Conservation (phyloP, 2,797 vertebrate species). For the Cyclopterus lumpus region DNA sequence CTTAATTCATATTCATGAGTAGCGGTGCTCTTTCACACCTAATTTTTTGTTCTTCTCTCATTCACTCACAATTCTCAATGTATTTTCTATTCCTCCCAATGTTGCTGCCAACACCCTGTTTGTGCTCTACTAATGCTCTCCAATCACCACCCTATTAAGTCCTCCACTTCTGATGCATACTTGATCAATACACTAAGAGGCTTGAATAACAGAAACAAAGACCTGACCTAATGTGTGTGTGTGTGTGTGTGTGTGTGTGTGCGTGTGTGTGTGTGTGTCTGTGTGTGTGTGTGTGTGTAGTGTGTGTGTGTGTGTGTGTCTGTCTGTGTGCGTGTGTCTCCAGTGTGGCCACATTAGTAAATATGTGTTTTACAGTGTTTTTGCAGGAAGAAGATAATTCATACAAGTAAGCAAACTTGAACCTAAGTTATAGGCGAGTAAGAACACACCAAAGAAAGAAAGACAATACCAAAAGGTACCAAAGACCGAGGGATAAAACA, state of each 20-base stretch:
- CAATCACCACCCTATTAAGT: conserved; percentile 43
- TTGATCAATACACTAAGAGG: conserved; percentile 46
- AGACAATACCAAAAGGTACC: neutral
- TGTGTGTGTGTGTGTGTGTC: conserved; percentile 18
- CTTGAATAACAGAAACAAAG: conserved; percentile 23
- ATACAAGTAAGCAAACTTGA: neutral
- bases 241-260: conserved; percentile 10
- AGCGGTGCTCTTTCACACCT: conserved; percentile 1
- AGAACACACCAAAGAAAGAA: conserved; percentile 15
- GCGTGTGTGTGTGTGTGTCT: conserved; percentile 23
- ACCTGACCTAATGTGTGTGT: neutral
- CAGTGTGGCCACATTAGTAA: conserved; percentile 13
- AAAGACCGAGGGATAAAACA: conserved; percentile 1
- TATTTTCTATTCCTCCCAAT: conserved; percentile 6
- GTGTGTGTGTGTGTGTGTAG: conserved; percentile 20
- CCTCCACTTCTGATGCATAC: conserved; percentile 39
- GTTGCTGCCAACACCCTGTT: conserved; percentile 17
- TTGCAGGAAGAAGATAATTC: neutral
- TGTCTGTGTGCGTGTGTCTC: conserved; percentile 18
- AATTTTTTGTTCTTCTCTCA: conserved; percentile 28
- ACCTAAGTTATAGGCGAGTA: neutral
- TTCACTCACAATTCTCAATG: conserved; percentile 34
- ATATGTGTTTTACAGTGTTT: neutral
- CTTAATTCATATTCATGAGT: conserved; percentile 34
- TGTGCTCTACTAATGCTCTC: conserved; percentile 46